Evolutionary conservation across 2,113 vertebrate species (phyloP), one percentile per base, ranked within the genome.

Genomic region (Carassius auratus): DNA sequence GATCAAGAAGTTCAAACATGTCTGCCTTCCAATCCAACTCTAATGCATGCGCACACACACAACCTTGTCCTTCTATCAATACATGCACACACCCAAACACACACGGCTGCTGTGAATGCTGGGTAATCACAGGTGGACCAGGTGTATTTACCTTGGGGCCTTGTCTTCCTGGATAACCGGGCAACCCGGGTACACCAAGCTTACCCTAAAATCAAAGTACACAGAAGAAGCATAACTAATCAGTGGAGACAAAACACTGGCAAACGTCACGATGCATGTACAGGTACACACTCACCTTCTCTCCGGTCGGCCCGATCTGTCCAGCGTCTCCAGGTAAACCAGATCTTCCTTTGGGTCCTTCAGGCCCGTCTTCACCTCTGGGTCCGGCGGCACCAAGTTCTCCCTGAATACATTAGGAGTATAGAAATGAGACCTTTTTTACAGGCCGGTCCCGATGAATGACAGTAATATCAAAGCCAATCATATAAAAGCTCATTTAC

Each of bases 151-250:
- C 98, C 97, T 99, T 99, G 0, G 97, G 97, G 33, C 98, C 98
- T 93, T 98, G 97, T 92, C 98, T 95, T 93, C 98, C 98, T 0
- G 97, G 98, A 84, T 99, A 99, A 52, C 98, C 98, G 0, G 97
- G 98, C 84, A 99, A 91, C 61, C 98, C 98, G 0, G 98, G 98
- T 69, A 99, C 97, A 1, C 98, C 98, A 0, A 99, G 97, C 87
- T 99, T 99, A 68, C 98, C 98, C 98, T 99, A 83, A 92, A 0
- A 83, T 23, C 50, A 85, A 61, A 45, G 38, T 9, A 84, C 23
- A 75, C 59, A 62, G 14, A 71, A 62, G 13, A 77, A 83, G 26
- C 5, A 66, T 3, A 38, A 23, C 48, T 45, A 42, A 33, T 50
- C 73, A 23, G 45, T 21, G 0, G 17, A 36, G 48, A 76, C 45